Conservation (phyloP, 2,113 vertebrate genomes). For the Herpailurus yagouaroundi region DNA sequence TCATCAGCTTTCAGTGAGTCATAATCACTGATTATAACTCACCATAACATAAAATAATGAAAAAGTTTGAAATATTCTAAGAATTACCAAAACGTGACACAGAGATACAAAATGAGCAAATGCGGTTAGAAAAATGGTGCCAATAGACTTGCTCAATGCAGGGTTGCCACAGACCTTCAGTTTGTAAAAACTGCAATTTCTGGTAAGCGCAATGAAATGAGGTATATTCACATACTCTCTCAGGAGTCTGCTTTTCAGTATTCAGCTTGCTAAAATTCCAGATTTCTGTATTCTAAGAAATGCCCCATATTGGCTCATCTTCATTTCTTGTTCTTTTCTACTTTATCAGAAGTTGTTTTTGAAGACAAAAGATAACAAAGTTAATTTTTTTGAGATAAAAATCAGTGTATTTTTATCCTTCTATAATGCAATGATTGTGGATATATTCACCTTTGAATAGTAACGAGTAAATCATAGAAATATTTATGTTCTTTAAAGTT, state of each 20-base stretch:
- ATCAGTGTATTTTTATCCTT: neutral
- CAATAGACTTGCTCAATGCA: neutral
- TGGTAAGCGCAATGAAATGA: neutral
- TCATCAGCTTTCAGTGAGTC: neutral
- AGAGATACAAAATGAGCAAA: neutral
- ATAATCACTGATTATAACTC: neutral
- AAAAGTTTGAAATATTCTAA: neutral
- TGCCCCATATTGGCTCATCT: neutral
- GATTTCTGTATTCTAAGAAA: neutral
- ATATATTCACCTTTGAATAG: slow-evolving; percentile 18
- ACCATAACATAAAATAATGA: neutral
- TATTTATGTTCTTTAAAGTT: slow-evolving; percentile 45
- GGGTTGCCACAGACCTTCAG: neutral
- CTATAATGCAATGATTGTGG: neutral
- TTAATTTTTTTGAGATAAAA: slow-evolving; percentile 59
- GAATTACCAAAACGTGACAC: neutral
- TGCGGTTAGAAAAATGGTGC: neutral
- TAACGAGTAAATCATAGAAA: neutral
- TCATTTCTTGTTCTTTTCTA: slow-evolving; percentile 2
- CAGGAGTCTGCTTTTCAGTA: neutral
- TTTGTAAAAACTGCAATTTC: neutral
- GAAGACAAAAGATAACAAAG: neutral
- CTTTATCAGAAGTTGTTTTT: neutral
- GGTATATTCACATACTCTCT: neutral
- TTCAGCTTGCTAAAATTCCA: neutral